Evolutionary conservation across 2,113 vertebrate genomes (phyloP).

Genomic region (Pseudorectes ferrugineus): DNA sequence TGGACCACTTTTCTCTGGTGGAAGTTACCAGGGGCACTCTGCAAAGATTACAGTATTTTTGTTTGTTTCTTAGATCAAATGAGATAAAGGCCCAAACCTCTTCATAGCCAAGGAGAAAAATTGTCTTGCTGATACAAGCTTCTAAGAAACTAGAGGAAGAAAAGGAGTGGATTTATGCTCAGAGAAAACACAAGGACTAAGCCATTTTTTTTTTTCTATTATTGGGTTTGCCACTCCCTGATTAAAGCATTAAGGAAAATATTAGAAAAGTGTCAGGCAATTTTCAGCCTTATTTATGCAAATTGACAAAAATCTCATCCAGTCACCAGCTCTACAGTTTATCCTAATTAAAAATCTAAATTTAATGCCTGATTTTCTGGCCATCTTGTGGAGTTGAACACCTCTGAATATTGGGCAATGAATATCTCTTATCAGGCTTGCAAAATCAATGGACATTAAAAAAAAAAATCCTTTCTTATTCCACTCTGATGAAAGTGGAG

Average conservation of each 20-base stretch:
- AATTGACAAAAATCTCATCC: background rate
- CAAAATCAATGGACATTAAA: background rate
- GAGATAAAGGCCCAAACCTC: background rate
- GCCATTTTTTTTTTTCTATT: background rate
- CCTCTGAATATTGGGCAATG: background rate
- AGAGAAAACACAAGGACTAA: background rate
- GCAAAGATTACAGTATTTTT: background rate
- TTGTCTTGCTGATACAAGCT: background rate
- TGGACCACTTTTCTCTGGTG: background rate
- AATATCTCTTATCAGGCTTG: background rate
- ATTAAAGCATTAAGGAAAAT: background rate
- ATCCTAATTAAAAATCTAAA: background rate
- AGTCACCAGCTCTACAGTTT: background rate
- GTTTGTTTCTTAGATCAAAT: background rate
- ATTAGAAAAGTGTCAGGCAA: background rate
- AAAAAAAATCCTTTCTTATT: accelerated
- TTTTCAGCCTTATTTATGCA: background rate
- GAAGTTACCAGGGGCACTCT: background rate
- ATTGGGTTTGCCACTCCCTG: background rate
- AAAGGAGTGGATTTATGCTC: background rate
- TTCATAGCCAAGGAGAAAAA: background rate
- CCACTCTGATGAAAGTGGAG: background rate
- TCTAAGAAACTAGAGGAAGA: background rate
- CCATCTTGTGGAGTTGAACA: background rate
- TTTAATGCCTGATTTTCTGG: background rate